Percentiles rank a stretch among this genome's conserved stretches.
phyloP scores from a whole-genome alignment of 2,113 vertebrate species.

The Gambusia holbrooki region DNA sequence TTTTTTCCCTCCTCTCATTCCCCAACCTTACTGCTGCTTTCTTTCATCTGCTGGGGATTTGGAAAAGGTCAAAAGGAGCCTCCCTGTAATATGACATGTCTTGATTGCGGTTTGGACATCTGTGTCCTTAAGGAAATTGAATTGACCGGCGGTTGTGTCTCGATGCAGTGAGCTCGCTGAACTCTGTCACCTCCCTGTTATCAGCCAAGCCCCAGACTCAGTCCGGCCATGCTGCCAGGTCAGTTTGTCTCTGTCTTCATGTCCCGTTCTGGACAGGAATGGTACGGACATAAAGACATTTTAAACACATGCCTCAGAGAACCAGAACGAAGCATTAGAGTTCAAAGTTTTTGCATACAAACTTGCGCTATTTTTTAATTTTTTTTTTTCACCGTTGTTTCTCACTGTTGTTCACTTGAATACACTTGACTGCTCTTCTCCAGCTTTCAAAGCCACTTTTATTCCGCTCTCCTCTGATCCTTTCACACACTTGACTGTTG shows the following conservation, averaged over 20 bases:
- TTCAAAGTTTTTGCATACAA: slow-evolving; percentile 34
- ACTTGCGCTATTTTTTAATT: slow-evolving; percentile 36
- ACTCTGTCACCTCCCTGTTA: slow-evolving; percentile 67
- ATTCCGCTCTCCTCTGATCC: slow-evolving; percentile 11
- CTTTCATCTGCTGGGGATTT: slow-evolving; percentile 39
- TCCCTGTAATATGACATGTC: slow-evolving; percentile 70
- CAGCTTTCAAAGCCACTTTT: slow-evolving; percentile 20
- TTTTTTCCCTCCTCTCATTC: not conserved
- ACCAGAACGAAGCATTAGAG: slow-evolving; percentile 40
- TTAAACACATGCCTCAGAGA: slow-evolving; percentile 59
- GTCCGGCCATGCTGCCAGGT: slow-evolving; percentile 17
- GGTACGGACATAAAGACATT: slow-evolving; percentile 32
- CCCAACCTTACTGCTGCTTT: slow-evolving; percentile 21
- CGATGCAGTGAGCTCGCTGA: slow-evolving; percentile 61
- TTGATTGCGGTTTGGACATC: slow-evolving; percentile 61
- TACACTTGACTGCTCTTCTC: slow-evolving; percentile 30
- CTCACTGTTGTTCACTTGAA: slow-evolving; percentile 40
- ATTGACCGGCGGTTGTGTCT: slow-evolving; percentile 66
- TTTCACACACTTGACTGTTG: slow-evolving; percentile 18
- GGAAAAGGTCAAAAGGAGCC: slow-evolving; percentile 60
- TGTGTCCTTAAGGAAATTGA: slow-evolving; percentile 75
- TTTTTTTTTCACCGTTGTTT: slow-evolving; percentile 26
- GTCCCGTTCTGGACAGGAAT: slow-evolving; percentile 33
- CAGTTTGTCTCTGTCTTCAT: slow-evolving; percentile 44
- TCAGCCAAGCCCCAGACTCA: slow-evolving; percentile 65